These are phyloP conservation scores for Campylomormyrus tamandua DNA, from an alignment of 2,113 vertebrate species.

Conservation along the genomic window DNA sequence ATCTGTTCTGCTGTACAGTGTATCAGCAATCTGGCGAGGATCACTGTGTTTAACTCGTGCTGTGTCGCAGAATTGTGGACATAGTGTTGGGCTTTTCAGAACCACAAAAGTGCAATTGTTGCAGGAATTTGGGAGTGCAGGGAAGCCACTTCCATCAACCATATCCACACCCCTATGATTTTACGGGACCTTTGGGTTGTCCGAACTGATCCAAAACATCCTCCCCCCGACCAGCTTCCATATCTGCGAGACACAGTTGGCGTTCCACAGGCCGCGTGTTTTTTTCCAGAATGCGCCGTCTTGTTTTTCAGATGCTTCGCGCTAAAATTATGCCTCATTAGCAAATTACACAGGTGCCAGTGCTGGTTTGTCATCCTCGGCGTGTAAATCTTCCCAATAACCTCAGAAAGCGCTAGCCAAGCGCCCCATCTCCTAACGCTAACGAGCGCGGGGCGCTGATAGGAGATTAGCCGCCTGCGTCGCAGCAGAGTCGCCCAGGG, in stretches of 20 bases:
- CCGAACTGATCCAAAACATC: slow-evolving; percentile 60
- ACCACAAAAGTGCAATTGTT: not conserved
- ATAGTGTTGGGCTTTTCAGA: not conserved
- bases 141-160: not conserved
- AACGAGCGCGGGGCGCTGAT: slow-evolving; percentile 82
- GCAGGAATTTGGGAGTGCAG: not conserved
- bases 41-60: not conserved
- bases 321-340: slow-evolving; percentile 67
- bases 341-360: slow-evolving; percentile 75
- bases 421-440: slow-evolving; percentile 65
- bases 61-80: not conserved
- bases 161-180: not conserved
- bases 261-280: slow-evolving; percentile 25
- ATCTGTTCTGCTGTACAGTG: not conserved
- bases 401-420: slow-evolving; percentile 68
- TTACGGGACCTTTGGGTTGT: slow-evolving; percentile 46
- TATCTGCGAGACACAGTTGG: not conserved
- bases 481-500: slow-evolving; percentile 78
- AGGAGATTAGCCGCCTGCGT: slow-evolving; percentile 90
- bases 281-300: slow-evolving; percentile 30
- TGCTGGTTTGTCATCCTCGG: slow-evolving; percentile 68
- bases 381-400: slow-evolving; percentile 69
- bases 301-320: slow-evolving; percentile 40
- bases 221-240: slow-evolving; percentile 38
- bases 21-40: not conserved